Conservation (phyloP, 2,888 invertebrate genomes). For the Catonia carolina region DNA sequence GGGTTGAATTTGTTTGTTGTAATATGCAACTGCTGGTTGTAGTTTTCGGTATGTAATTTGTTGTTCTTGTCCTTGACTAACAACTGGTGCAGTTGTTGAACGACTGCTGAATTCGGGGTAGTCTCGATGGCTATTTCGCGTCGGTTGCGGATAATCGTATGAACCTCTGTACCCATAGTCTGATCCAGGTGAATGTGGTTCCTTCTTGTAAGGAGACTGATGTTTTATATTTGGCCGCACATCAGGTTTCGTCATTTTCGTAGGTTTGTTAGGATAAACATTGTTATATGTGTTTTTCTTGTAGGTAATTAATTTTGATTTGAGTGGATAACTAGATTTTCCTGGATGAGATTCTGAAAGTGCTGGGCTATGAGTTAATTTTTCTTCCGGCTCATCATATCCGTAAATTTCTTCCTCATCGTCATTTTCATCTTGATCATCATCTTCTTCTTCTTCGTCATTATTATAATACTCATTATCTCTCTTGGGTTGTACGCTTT, state of each 20-base stretch:
- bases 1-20: background rate
- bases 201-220: too few relatives aligned
- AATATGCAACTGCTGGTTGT: too few relatives aligned
- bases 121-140: too few relatives aligned
- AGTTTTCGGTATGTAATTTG: background rate
- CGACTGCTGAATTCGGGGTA: too few relatives aligned
- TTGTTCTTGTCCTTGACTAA: background rate
- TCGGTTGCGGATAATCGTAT: conserved; percentile 5
- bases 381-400: background rate
- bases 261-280: background rate
- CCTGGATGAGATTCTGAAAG: background rate
- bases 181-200: background rate
- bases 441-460: conserved; percentile 20
- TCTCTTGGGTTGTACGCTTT: conserved; percentile 2
- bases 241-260: background rate
- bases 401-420: conserved; percentile 5
- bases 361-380: background rate
- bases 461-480: conserved; percentile 14
- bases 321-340: background rate
- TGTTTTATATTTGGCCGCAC: background rate
- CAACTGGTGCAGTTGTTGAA: too few relatives aligned
- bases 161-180: background rate
- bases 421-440: conserved; percentile 8
- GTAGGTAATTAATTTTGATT: background rate
- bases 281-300: background rate